Percentiles rank a stretch among this genome's conserved stretches.
Evolutionary conservation across 1,140 invertebrate genomes (phyloP).

Genomic region (Telenomus remus): DNA sequence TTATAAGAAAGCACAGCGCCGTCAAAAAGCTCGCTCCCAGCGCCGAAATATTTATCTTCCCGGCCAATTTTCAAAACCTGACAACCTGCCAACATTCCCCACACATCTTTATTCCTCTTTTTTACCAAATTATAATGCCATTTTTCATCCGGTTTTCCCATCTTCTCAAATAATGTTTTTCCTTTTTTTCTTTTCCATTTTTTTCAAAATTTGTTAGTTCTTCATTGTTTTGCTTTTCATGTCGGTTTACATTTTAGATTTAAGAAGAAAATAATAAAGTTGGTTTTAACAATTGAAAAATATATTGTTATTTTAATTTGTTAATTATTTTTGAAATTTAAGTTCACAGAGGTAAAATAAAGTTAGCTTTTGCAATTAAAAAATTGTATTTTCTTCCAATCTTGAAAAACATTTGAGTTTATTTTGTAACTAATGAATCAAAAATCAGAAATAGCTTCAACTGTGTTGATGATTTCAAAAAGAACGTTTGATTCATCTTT

Average conservation of each 20-base stretch:
- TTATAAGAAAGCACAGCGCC: constrained; percentile 67
- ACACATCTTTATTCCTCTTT: constrained; percentile 61
- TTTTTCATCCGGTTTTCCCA: neutral
- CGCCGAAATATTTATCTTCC: constrained; percentile 66
- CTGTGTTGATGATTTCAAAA: neutral
- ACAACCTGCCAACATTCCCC: constrained; percentile 62
- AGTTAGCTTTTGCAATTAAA: no score
- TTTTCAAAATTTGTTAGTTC: no score
- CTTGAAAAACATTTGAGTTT: no score
- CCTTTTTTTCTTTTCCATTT: neutral
- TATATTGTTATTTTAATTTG: no score
- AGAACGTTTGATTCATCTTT: constrained; percentile 43
- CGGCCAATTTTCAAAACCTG: constrained; percentile 65
- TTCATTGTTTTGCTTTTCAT: no score
- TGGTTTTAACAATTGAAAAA: no score
- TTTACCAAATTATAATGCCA: neutral
- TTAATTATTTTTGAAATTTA: no score
- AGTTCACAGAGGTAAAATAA: no score
- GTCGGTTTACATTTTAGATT: no score
- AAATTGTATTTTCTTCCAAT: no score
- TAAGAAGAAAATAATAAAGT: no score
- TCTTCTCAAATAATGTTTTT: neutral
- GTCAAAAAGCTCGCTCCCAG: constrained; percentile 57
- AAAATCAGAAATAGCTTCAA: neutral
- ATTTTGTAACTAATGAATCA: neutral